phyloP scores from a whole-genome alignment of 2,113 vertebrate species.

The Alouatta palliata region DNA sequence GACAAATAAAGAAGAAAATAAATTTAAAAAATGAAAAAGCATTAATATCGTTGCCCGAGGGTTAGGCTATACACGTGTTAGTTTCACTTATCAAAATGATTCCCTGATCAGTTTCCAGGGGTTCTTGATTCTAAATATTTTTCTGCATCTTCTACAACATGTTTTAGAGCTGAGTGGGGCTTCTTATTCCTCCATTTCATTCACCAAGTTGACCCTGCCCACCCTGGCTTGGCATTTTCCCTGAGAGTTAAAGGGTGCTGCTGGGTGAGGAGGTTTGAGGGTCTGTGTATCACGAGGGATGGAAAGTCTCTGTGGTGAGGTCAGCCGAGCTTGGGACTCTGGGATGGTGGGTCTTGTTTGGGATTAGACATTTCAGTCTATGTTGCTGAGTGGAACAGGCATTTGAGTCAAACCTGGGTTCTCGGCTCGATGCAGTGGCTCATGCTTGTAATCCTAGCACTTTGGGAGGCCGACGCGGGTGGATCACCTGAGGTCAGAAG shows the following conservation, averaged over 20 bases:
- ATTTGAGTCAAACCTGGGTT: not conserved
- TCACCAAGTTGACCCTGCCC: not conserved
- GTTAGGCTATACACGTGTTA: not conserved
- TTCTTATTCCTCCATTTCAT: not conserved
- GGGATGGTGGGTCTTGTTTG: not conserved
- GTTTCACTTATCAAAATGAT: not conserved
- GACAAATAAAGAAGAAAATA: not conserved
- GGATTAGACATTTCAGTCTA: not conserved
- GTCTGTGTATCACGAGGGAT: not conserved
- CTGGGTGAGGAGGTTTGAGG: not conserved
- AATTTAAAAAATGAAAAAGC: not conserved
- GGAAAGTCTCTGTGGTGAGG: not conserved
- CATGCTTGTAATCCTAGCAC: no score
- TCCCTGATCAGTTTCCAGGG: not conserved
- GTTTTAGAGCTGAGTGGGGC: not conserved
- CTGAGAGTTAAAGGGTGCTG: not conserved
- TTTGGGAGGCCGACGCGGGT: no score
- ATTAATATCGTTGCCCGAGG: not conserved
- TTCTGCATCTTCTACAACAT: not conserved
- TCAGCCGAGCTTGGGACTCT: no score
- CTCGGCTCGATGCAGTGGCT: no score
- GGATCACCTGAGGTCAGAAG: no score
- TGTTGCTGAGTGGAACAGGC: not conserved
- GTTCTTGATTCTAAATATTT: not conserved
- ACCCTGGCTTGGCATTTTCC: not conserved